These are phyloP conservation scores for Anguilla pacifica DNA, from an alignment of 2,797 vertebrate species.

Conservation along the genomic window DNA sequence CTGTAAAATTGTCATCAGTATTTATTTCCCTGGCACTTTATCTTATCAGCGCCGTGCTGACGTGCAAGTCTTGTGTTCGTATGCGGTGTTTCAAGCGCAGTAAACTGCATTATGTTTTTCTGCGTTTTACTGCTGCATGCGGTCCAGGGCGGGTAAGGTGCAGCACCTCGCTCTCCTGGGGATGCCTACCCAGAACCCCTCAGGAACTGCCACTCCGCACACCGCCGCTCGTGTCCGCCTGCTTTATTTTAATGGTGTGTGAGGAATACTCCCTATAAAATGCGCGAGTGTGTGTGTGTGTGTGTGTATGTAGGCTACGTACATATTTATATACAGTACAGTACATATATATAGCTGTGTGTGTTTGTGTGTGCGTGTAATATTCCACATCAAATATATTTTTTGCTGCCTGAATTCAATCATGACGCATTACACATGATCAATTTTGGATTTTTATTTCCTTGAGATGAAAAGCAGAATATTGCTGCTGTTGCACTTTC, in stretches of 20 bases:
- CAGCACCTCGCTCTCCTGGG: background rate
- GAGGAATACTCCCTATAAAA: background rate
- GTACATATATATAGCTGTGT: background rate
- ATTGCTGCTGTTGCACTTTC: background rate
- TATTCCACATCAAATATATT: background rate
- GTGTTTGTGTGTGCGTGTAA: background rate
- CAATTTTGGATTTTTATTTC: background rate
- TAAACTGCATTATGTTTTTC: background rate
- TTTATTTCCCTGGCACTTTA: background rate
- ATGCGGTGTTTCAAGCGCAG: background rate
- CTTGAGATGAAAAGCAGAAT: slow-evolving; percentile 17
- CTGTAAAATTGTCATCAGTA: background rate
- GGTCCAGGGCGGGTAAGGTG: background rate
- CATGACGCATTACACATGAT: slow-evolving; percentile 1
- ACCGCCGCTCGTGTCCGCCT: background rate
- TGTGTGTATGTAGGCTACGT: background rate
- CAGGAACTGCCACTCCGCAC: background rate
- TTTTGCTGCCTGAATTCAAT: slow-evolving; percentile 10
- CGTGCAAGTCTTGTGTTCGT: background rate
- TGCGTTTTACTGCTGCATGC: background rate
- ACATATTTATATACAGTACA: background rate
- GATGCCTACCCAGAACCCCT: background rate
- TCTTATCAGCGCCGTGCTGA: background rate
- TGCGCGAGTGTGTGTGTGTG: no score
- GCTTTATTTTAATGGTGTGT: background rate